Base-by-base conservation (phyloP, 2,113 vertebrate genomes). In the Oreocharis arfaki region DNA sequence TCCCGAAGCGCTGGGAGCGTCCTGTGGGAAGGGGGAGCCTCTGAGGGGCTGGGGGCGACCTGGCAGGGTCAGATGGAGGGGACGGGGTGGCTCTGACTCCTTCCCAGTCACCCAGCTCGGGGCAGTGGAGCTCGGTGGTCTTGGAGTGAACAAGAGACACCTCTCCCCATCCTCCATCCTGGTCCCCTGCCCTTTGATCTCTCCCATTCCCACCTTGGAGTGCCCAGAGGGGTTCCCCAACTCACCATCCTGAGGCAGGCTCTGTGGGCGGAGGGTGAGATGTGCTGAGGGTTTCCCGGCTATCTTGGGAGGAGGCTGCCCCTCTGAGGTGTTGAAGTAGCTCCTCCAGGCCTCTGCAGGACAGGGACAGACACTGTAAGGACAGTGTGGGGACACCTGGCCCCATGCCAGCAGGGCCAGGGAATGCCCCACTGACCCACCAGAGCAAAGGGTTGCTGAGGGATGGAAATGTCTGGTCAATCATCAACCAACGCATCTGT, bases 201-300 rank as follows among this genome's bases (percentile, higher is more conserved):
- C 52, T 49, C 7, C 74, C 33, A 12, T 28, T 37, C 37, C 79
- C 79, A 6, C 2, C 68, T 4, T 6, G 2, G 59, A 35, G 70
- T 15, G 21, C 47, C 32, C 53, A 8, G 17, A 6, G 12, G 10
- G 30, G 18, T 10, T 70, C 35, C 69, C 33, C 6, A 2, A 73
- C 97, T 97, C 88, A 97, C 97, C 93, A 0, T 92, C 79, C 77
- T 59, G 91, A n/a, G 88, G 30, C 46, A 69, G 84, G 70, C 28
- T 91, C 44, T 95, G 95, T 0, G 91, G 73, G 60, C 90, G 79
- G 7, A 98, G 95, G 28, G 90, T 97, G 59, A 98, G 96, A 21
- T 98, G 97, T 7, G 97, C 97, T 0, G 97, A 97, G 56, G 97
- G 87, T 14, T 95, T 97, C 55, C 90, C 37, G 0, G 60, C 12